Evolutionary conservation across 2,888 invertebrate genomes (phyloP).

Genomic region (Melanchra persicariae): DNA sequence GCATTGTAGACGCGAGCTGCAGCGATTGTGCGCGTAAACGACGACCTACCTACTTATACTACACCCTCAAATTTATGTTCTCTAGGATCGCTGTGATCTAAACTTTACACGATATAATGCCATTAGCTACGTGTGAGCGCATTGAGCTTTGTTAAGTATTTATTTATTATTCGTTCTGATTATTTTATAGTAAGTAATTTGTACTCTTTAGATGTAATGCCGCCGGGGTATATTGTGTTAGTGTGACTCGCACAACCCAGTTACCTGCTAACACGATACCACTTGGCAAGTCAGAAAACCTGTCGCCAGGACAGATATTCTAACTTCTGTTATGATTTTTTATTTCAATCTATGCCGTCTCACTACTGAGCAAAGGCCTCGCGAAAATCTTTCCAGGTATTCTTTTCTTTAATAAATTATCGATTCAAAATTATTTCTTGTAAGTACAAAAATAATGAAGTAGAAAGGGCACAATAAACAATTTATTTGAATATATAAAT

Average conservation of each 20-base stretch:
- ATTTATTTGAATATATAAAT: not conserved
- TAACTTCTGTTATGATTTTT: not conserved
- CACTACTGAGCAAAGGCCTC: no score
- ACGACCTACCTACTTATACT: slow-evolving; percentile 67
- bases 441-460: not conserved
- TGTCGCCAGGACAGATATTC: not conserved
- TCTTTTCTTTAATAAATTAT: not conserved
- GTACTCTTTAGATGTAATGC: not conserved
- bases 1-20: slow-evolving; percentile 85
- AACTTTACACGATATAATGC: slow-evolving; percentile 41
- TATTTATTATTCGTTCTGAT: slow-evolving; percentile 1
- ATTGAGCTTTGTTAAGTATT: not conserved
- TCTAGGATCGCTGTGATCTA: slow-evolving; percentile 46
- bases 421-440: not conserved
- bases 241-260: not conserved
- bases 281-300: not conserved
- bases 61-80: slow-evolving; percentile 73
- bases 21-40: slow-evolving; percentile 82
- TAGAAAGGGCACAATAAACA: not conserved
- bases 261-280: not conserved
- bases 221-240: not conserved
- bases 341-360: no score
- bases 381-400: no score
- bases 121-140: slow-evolving; percentile 46
- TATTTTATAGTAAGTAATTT: not conserved